Evolutionary conservation across 2,113 vertebrate species (phyloP), one percentile per base, ranked within the genome.

Genomic region (Anolis sagrei): DNA sequence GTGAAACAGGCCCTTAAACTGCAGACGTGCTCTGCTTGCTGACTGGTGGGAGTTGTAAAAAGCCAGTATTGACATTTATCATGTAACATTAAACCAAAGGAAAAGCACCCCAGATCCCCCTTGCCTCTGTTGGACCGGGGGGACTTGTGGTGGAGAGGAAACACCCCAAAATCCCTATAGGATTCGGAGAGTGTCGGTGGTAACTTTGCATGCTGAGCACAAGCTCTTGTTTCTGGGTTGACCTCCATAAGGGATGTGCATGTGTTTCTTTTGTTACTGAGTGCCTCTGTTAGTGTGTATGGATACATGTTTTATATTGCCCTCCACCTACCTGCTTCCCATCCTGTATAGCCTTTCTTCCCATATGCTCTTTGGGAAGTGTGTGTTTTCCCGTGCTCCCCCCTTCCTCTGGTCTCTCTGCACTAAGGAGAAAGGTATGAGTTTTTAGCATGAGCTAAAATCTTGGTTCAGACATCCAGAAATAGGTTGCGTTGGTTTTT

Each of bases 171-270:
- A 49, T 74, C 77, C 84, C 77, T 64, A 19, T 86, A 86, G 78
- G 84, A 39, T 66, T 80, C 69, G 72, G 70, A 86, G 77, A 79
- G 69, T 80, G 84, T 80, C n/a, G 84, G 84, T 86, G 78, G 84
- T 86, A 80, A 86, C 69, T 86, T 86, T 86, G 84, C 84, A 86
- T 86, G 84, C 77, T 36, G 84, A 81, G 78, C 78, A 39, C 72
- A 86, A 66, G 69, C 84, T 81, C 84, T 86, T 44, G 58, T 81
- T 80, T 86, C 72, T 54, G 78, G 84, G 78, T 66, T 86, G 84
- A 81, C 61, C 84, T 66, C 79, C 69, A 51, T 86, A 64, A 80
- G 78, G 84, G 78, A 29, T 86, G 66, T 86, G 84, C 84, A 86
- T 86, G 84, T 74, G 73, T 66, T 66, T 72, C 62, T 73, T 32